Percentiles rank a stretch among this genome's conserved stretches.
Conservation (phyloP, 2,797 vertebrate species). For the Miichthys miiuy region DNA sequence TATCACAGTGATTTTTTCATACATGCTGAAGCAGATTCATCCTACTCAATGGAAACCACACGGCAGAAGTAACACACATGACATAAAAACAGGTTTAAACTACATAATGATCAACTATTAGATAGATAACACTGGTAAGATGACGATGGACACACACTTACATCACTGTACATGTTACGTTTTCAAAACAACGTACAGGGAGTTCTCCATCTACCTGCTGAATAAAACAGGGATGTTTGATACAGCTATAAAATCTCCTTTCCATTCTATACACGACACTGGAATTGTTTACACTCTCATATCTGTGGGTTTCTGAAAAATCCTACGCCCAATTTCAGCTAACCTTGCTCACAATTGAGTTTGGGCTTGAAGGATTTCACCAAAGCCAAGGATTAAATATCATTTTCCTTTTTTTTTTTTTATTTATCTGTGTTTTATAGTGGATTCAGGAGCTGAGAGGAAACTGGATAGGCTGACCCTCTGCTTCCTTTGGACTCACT, state of each 20-base stretch:
- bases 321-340: slow-evolving; percentile 33
- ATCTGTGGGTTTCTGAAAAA: slow-evolving; percentile 36
- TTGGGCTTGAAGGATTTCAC: slow-evolving; percentile 37
- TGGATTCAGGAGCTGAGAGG: slow-evolving; percentile 10
- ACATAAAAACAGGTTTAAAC: not conserved
- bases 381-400: slow-evolving; percentile 34
- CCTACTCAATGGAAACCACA: not conserved
- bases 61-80: not conserved
- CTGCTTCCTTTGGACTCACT: slow-evolving; percentile 17
- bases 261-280: not conserved
- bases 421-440: slow-evolving; percentile 32
- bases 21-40: slow-evolving; percentile 21
- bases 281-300: slow-evolving; percentile 36
- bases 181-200: no score
- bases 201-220: not conserved
- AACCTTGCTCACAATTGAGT: slow-evolving; percentile 51
- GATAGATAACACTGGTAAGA: not conserved
- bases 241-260: slow-evolving; percentile 15
- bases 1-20: slow-evolving; percentile 37
- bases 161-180: not conserved
- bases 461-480: slow-evolving; percentile 4
- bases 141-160: not conserved
- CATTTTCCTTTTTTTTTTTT: not conserved
- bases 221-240: slow-evolving; percentile 33
- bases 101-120: not conserved